Evolutionary conservation across 1,140 invertebrate species (phyloP), one percentile per base, ranked within the genome.

Genomic region (Thereuonema tuberculata): DNA sequence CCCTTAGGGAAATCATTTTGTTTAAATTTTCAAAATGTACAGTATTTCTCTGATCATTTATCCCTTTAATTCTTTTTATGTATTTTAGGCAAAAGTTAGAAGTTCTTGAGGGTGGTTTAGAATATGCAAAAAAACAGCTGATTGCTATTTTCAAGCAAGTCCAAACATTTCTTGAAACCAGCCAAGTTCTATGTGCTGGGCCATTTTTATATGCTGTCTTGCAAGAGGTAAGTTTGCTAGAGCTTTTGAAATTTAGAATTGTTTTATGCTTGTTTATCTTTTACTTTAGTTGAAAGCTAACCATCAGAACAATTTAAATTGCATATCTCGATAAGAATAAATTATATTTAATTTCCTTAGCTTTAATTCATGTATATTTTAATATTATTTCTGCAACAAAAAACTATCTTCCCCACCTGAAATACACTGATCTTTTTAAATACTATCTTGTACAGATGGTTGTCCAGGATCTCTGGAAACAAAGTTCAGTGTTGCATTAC

Each of bases 171-270:
- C 74, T 96, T 14, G 85, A 91, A 65, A 84, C 85, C 68, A 84
- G 86, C 60, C 82, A 84, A 68, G 80, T 96, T 2, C 81, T 84
- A 50, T 84, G 83, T n/a, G 84, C 89, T 1, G 93, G 92, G 24
- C 86, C 89, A 0, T 96, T 94, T 72, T 79, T 93, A 2, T 93
- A 94, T 72, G 83, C 88, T 5, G 83, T 88, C 53, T 75, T 96
- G 9, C 82, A 83, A 62, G 87, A 90, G 70, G 82, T 84, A 61
- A 64, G 62, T 65, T 61, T 29, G 60, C 63, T 62, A 60, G 29
- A 61, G 47, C 31, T 26, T 59, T 60, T 29, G 21, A 26, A 52
- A 29, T 60, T n/a, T n/a, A n/a, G n/a, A n/a, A n/a, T n/a, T n/a
- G n/a, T n/a, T n/a, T n/a, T n/a, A 20, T 29, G 29, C 29, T n/a